Conservation (phyloP, 2,888 invertebrate genomes). For the Schrankia costaestrigalis region DNA sequence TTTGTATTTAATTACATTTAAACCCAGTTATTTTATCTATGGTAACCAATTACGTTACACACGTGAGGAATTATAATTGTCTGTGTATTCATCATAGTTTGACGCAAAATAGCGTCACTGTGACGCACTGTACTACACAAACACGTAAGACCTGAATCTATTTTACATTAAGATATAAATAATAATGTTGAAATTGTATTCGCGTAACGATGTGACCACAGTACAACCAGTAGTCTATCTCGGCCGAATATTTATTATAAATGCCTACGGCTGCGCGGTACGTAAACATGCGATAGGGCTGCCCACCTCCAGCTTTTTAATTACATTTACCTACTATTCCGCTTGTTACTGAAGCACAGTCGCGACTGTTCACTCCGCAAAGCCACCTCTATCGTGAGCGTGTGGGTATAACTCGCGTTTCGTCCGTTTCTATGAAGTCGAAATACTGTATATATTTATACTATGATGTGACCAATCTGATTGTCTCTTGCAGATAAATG, state of each 20-base stretch:
- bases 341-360: too few species aligned
- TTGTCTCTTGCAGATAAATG: conserved; percentile 60
- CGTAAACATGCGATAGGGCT: too few species aligned
- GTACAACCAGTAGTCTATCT: too few species aligned
- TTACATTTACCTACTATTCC: too few species aligned
- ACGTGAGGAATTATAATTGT: conserved; percentile 27
- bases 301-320: too few species aligned
- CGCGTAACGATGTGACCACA: conserved; percentile 38
- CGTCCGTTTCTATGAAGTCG: too few species aligned
- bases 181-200: conserved; percentile 36
- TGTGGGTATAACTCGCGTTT: too few species aligned
- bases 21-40: conserved; percentile 11
- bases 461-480: conserved; percentile 50
- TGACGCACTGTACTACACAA: conserved; percentile 40
- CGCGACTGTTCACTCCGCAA: too few species aligned
- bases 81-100: conserved; percentile 29
- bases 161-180: conserved; percentile 32
- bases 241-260: too few species aligned
- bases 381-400: too few species aligned
- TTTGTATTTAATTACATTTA: conserved; percentile 8
- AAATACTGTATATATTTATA: conserved; percentile 31
- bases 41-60: conserved; percentile 15
- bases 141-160: conserved; percentile 35
- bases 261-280: too few species aligned
- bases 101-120: conserved; percentile 37